Conservation (phyloP, 2,113 vertebrate species). For the Cynopterus brachyotis region DNA sequence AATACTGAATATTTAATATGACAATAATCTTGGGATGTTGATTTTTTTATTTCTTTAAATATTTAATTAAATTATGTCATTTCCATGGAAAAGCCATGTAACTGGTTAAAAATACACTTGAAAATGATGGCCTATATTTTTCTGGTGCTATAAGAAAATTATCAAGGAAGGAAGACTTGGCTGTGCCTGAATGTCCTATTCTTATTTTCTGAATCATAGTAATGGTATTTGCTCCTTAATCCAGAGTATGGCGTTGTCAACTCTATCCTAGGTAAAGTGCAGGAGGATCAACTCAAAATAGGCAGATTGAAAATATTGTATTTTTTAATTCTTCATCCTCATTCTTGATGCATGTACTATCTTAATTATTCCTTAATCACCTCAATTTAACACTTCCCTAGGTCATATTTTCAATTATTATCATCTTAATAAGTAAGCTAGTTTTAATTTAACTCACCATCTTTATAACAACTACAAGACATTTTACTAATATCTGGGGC, state of each 20-base stretch:
- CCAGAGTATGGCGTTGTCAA: not conserved
- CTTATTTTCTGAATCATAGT: not conserved
- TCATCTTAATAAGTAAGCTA: not conserved
- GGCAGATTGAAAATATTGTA: not conserved
- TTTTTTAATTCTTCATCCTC: not conserved
- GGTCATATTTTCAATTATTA: not conserved
- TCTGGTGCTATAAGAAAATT: not conserved
- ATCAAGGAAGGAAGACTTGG: not conserved
- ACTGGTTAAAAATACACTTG: not conserved
- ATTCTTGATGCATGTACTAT: not conserved
- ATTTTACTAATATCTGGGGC: not conserved
- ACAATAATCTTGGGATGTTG: not conserved
- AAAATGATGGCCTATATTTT: not conserved
- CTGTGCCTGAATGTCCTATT: not conserved
- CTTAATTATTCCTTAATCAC: not conserved
- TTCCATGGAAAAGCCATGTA: not conserved
- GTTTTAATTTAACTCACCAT: not conserved
- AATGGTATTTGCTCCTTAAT: not conserved
- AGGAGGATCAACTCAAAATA: not conserved
- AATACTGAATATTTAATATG: not conserved
- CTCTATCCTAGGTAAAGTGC: not conserved
- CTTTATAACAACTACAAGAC: not conserved
- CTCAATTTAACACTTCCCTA: not conserved
- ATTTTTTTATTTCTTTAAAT: not conserved
- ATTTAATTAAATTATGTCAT: constrained; percentile 21